Evolutionary conservation across 2,113 vertebrate species (phyloP).

Genomic region (Eurystomus gularis): DNA sequence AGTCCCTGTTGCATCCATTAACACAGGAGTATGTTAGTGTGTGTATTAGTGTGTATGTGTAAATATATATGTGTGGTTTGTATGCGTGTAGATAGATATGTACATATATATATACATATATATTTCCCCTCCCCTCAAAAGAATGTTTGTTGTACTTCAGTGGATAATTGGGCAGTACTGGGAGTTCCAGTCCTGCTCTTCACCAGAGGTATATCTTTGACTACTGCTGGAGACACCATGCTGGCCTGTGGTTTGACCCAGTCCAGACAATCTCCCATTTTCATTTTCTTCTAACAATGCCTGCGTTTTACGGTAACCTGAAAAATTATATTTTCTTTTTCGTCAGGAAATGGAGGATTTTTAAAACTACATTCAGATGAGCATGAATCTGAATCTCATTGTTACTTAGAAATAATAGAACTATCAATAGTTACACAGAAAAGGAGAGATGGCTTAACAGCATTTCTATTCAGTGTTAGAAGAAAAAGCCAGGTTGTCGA

Average conservation of each 20-base stretch:
- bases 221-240: not conserved
- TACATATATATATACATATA: not conserved
- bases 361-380: not conserved
- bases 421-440: not conserved
- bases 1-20: not conserved
- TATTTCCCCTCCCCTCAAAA: not conserved
- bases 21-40: too few species aligned
- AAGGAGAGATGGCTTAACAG: not conserved
- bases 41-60: not conserved
- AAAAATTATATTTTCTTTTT: not conserved
- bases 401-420: not conserved
- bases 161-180: not conserved
- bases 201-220: not conserved
- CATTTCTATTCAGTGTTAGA: not conserved
- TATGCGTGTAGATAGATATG: not conserved
- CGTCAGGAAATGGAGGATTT: not conserved
- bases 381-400: not conserved
- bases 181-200: not conserved
- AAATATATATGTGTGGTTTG: not conserved
- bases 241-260: not conserved
- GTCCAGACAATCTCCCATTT: not conserved
- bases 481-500: not conserved
- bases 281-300: not conserved
- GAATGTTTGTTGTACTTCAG: not conserved
- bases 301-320: accelerated